These are phyloP conservation scores for Daptonema setosum DNA, from an alignment of 2,888 invertebrate species.

Conservation along the genomic window DNA sequence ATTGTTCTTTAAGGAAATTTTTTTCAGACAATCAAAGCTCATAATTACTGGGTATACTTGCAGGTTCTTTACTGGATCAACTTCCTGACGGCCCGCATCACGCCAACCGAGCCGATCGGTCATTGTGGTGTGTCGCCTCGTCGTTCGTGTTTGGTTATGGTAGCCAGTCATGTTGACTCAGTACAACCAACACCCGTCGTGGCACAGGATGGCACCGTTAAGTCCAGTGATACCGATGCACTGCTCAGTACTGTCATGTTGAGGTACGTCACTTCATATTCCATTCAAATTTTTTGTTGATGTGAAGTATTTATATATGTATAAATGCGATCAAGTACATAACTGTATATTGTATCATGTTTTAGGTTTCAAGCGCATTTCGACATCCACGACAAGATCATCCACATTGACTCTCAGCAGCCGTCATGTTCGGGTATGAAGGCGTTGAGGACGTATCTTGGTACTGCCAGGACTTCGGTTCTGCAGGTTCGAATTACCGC, in stretches of 20 bases:
- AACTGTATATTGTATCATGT: conserved; percentile 2
- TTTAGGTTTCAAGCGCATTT: conserved; percentile 37
- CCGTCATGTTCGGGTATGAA: conserved; percentile 42
- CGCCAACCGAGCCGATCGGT: conserved; percentile 41
- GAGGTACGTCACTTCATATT: no score
- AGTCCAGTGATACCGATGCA: conserved; percentile 38
- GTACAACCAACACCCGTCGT: not conserved
- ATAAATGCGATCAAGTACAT: no score
- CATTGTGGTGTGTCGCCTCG: conserved; percentile 38
- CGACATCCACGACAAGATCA: conserved; percentile 37
- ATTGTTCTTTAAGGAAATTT: no score
- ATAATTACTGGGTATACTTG: no score
- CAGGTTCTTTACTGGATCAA: conserved; percentile 48
- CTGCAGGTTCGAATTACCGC: conserved; percentile 35
- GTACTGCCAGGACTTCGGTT: conserved; percentile 35
- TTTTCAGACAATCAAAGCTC: no score
- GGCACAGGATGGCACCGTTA: conserved; percentile 36
- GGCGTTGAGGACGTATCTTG: conserved; percentile 38
- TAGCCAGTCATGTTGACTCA: conserved; percentile 43
- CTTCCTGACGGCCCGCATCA: conserved; percentile 45
- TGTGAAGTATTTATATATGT: no score
- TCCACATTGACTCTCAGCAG: conserved; percentile 42
- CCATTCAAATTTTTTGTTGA: no score
- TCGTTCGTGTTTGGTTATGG: conserved; percentile 37
- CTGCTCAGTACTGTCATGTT: conserved; percentile 28